Percentiles rank a stretch among this genome's conserved stretches.
phyloP scores from a whole-genome alignment of 2,888 invertebrate genomes.

The Molorchus minor region DNA sequence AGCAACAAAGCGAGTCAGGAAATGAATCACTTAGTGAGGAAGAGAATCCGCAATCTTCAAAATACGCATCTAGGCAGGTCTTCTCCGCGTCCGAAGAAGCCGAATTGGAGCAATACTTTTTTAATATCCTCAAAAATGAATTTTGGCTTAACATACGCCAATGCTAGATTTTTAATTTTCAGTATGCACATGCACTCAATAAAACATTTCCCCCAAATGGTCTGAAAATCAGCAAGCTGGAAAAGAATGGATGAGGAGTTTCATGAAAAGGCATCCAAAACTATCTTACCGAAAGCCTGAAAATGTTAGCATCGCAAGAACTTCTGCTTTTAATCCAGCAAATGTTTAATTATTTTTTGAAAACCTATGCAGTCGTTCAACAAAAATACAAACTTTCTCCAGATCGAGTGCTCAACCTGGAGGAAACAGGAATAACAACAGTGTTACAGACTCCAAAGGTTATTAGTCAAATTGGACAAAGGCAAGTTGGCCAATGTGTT shows the following conservation, averaged over 20 bases:
- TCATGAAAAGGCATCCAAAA: constrained; percentile 9
- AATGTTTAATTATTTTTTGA: constrained; percentile 30
- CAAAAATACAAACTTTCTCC: not conserved
- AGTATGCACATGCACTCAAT: constrained; percentile 4
- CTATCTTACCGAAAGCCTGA: constrained; percentile 31
- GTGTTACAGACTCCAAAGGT: not conserved
- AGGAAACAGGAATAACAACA: constrained; percentile 20
- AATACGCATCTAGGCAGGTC: constrained; percentile 2
- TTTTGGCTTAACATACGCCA: not conserved
- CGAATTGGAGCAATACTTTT: constrained; percentile 4
- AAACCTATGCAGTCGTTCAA: constrained; percentile 11
- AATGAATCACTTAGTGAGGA: no score
- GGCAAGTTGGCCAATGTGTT: not conserved
- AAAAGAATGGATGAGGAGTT: constrained; percentile 12
- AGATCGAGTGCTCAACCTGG: constrained; percentile 10
- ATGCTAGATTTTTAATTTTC: not conserved
- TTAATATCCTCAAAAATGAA: not conserved
- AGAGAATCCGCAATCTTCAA: no score
- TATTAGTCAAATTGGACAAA: not conserved
- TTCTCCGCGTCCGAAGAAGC: not conserved
- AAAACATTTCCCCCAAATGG: constrained; percentile 10
- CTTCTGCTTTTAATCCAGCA: constrained; percentile 23
- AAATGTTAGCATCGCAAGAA: constrained; percentile 31
- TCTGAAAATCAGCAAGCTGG: not conserved
- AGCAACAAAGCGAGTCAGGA: no score